These are phyloP conservation scores for Mesocricetus auratus DNA, from an alignment of 2,113 vertebrate genomes.

Conservation along the genomic window DNA sequence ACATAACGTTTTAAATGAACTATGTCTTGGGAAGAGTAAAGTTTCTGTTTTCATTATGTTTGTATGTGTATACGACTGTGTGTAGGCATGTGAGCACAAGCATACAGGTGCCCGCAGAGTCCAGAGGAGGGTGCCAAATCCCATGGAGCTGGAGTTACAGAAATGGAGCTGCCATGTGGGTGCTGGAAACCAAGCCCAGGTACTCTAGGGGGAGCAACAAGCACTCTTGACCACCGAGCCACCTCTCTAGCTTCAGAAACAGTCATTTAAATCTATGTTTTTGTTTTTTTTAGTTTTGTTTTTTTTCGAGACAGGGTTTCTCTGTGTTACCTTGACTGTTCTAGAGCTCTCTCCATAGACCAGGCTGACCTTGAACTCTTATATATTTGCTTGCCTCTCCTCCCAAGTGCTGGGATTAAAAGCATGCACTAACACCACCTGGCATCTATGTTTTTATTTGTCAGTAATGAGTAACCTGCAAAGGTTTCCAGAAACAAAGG, in stretches of 20 bases:
- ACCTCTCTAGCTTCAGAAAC: no score
- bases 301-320: neutral
- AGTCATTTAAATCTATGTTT: neutral
- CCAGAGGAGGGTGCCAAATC: neutral
- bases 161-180: no score
- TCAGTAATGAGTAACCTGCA: neutral
- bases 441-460: neutral
- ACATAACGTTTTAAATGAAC: neutral
- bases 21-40: neutral
- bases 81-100: no score
- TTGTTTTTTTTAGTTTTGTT: neutral
- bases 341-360: neutral
- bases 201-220: no score
- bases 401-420: neutral
- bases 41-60: neutral
- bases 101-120: neutral
- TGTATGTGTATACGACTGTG: neutral
- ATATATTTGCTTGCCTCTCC: neutral
- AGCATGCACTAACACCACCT: neutral
- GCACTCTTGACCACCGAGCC: neutral
- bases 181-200: no score
- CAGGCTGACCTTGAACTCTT: neutral
- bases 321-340: neutral
- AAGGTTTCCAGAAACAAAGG: neutral
- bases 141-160: neutral